A percentile compares a stretch with the other conserved stretches of the same genome.
Evolutionary conservation across 2,797 vertebrate genomes (phyloP).

Genomic region (Astyanax mexicanus): DNA sequence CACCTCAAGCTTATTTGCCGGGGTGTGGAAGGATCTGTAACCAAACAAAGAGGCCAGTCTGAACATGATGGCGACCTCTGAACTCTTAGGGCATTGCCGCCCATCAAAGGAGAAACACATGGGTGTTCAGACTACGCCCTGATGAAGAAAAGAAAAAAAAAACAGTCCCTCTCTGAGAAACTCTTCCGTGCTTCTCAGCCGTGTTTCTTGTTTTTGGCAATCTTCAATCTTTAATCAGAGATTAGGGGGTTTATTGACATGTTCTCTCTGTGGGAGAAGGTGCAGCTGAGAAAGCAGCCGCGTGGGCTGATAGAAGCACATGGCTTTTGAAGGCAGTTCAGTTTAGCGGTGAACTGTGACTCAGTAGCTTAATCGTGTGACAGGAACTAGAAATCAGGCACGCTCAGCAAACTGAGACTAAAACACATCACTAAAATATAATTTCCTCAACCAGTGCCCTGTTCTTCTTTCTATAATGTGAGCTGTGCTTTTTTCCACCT

Average conservation of each 20-base stretch:
- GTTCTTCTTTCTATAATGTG: constrained; percentile 1
- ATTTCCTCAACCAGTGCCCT: constrained; percentile 10
- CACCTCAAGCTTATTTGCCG: background rate
- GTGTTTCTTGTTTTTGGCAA: constrained; percentile 22
- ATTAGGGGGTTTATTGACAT: constrained; percentile 49
- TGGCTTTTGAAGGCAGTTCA: constrained; percentile 31
- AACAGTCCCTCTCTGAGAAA: constrained; percentile 1
- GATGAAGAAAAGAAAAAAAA: background rate
- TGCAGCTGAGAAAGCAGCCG: constrained; percentile 51
- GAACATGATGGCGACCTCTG: constrained; percentile 34
- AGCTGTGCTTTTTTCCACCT: background rate
- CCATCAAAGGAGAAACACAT: constrained; percentile 4
- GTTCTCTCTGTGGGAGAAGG: constrained; percentile 31
- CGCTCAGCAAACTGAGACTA: background rate
- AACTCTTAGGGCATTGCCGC: constrained; percentile 16
- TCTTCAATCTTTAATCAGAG: constrained; percentile 43
- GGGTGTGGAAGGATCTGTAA: constrained; percentile 9
- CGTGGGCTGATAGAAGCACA: constrained; percentile 35
- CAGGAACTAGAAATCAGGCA: constrained; percentile 30
- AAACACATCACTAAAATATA: background rate
- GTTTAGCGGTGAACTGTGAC: constrained; percentile 38
- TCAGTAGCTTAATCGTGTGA: constrained; percentile 35
- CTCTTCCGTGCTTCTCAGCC: background rate
- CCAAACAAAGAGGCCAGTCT: constrained; percentile 43
- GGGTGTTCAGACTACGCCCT: background rate